phyloP scores from a whole-genome alignment of 2,888 invertebrate genomes.

The Luffia ferchaultella region DNA sequence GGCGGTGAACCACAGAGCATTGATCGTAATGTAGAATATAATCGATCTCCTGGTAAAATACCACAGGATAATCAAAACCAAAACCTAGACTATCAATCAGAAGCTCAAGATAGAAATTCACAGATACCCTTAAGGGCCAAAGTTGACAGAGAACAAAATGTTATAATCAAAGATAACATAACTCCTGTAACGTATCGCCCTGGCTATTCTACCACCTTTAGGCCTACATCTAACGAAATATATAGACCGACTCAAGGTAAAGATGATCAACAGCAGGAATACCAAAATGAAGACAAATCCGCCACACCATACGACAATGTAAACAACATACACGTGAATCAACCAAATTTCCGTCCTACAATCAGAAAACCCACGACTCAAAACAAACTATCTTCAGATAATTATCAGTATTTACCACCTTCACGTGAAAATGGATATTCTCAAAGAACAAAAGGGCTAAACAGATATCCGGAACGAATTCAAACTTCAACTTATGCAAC shows the following conservation, averaged over 20 bases:
- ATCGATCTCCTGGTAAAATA: not conserved
- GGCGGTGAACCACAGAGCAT: not conserved
- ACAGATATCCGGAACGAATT: not conserved
- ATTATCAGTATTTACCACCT: not conserved
- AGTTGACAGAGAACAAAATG: not conserved
- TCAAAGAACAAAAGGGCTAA: not conserved
- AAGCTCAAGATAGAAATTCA: not conserved
- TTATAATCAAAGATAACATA: not conserved
- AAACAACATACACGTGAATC: no score
- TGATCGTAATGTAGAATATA: not conserved
- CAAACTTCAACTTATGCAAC: not conserved
- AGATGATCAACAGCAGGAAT: not conserved
- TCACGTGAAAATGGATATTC: not conserved
- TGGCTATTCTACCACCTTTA: not conserved
- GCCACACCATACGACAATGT: no score
- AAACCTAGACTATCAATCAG: not conserved
- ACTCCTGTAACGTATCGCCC: not conserved
- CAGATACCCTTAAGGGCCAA: not conserved
- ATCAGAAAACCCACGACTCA: not conserved
- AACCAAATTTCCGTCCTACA: no score
- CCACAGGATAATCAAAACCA: not conserved
- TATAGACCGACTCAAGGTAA: not conserved
- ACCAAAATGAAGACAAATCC: not conserved
- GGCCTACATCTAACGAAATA: not conserved
- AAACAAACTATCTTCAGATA: not conserved